A percentile compares a stretch with the other conserved stretches of the same genome.
Evolutionary conservation across 2,888 invertebrate genomes (phyloP).

Genomic region (Lochmaea capreae): DNA sequence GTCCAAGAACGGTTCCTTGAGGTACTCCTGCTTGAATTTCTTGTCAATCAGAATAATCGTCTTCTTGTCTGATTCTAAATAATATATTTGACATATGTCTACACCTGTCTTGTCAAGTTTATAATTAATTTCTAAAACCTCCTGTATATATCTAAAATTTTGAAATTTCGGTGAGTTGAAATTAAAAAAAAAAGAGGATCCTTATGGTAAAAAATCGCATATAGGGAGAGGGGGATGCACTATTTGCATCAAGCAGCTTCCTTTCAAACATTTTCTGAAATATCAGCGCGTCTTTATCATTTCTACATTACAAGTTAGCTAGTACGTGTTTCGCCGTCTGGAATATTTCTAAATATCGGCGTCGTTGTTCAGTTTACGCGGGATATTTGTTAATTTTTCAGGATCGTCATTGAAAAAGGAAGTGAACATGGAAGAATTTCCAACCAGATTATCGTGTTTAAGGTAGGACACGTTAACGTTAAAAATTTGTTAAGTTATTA

Average conservation of each 20-base stretch:
- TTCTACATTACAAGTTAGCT: background rate
- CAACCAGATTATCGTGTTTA: constrained; percentile 12
- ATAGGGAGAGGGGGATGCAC: background rate
- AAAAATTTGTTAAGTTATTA: background rate
- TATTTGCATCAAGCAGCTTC: background rate
- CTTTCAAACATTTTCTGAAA: background rate
- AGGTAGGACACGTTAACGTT: background rate
- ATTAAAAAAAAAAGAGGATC: no score
- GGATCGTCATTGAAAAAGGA: background rate
- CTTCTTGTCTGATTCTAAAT: no score
- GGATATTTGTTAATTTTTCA: background rate
- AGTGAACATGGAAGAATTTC: background rate
- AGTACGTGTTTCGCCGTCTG: background rate
- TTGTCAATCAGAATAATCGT: no score
- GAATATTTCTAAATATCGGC: background rate
- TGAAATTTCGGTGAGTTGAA: no score
- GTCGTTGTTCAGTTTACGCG: constrained; percentile 5
- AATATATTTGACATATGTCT: no score
- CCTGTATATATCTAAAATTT: no score
- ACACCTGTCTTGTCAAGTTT: no score
- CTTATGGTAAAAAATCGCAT: background rate
- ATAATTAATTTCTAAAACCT: no score
- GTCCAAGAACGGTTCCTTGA: no score
- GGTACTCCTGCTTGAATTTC: no score
- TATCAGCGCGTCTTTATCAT: background rate